These are phyloP conservation scores for Bufotes viridis DNA, from an alignment of 2,797 vertebrate genomes.

Conservation along the genomic window DNA sequence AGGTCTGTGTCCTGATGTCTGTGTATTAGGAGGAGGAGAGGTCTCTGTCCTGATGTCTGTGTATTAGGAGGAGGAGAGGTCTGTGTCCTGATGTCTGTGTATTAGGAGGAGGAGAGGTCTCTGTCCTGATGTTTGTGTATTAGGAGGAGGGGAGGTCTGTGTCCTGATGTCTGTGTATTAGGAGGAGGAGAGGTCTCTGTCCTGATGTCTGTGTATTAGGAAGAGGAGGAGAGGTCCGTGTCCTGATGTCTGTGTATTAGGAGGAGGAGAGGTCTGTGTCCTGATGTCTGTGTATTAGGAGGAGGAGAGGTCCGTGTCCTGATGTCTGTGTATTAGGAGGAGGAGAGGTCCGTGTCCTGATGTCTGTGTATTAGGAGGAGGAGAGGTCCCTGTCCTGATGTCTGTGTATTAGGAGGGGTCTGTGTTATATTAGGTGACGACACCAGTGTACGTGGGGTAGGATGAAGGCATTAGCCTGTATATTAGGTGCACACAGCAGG, in stretches of 20 bases:
- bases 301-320: neutral
- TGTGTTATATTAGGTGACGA: neutral
- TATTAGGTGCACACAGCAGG: constrained; percentile 16
- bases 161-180: neutral
- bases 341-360: neutral
- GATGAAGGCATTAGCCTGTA: neutral
- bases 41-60: neutral
- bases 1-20: neutral
- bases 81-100: constrained; percentile 2
- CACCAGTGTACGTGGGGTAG: neutral
- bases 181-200: neutral
- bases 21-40: neutral
- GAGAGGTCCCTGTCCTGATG: neutral
- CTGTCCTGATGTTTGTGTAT: neutral
- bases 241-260: constrained; percentile 1
- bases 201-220: neutral
- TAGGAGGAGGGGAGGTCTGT: neutral
- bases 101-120: neutral
- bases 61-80: constrained; percentile 3
- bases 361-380: neutral
- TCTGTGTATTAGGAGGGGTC: neutral
- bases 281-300: neutral
- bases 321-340: neutral
- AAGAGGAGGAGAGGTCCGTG: neutral
- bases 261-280: neutral